Evolutionary conservation across 2,797 vertebrate species (phyloP).

Genomic region (Diceros bicornis): DNA sequence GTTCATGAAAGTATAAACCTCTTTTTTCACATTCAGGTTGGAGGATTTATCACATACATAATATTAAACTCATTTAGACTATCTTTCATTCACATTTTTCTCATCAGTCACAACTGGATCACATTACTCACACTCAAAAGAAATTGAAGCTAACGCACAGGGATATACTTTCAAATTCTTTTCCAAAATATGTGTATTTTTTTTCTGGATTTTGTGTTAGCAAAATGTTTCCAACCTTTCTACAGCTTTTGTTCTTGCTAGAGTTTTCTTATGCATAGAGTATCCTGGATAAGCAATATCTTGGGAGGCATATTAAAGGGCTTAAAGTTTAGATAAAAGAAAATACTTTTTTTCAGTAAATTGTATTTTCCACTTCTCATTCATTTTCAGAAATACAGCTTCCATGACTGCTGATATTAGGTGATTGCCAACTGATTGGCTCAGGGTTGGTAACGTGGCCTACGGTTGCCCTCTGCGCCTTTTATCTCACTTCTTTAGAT

Average conservation of each 20-base stretch:
- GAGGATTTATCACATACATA: not conserved
- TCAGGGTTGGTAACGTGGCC: not conserved
- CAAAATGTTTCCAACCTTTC: not conserved
- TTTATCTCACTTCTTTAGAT: not conserved
- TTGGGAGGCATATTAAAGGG: not conserved
- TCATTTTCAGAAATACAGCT: conserved; percentile 38
- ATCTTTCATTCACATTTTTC: conserved; percentile 47
- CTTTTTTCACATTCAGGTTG: not conserved
- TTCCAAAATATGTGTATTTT: not conserved
- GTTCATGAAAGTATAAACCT: not conserved
- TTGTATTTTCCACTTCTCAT: not conserved
- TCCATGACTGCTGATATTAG: not conserved
- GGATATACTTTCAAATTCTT: not conserved
- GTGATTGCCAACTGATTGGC: not conserved
- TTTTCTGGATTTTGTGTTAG: not conserved
- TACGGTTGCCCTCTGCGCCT: not conserved
- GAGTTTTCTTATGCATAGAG: not conserved
- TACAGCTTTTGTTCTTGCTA: conserved; percentile 15
- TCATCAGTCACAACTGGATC: not conserved
- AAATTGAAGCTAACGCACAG: not conserved
- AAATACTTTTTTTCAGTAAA: not conserved
- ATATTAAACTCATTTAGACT: not conserved
- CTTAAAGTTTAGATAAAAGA: not conserved
- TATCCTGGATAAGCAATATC: not conserved
- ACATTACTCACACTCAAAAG: not conserved